Conservation (phyloP, 2,113 vertebrate genomes). For the Pterocles gutturalis region DNA sequence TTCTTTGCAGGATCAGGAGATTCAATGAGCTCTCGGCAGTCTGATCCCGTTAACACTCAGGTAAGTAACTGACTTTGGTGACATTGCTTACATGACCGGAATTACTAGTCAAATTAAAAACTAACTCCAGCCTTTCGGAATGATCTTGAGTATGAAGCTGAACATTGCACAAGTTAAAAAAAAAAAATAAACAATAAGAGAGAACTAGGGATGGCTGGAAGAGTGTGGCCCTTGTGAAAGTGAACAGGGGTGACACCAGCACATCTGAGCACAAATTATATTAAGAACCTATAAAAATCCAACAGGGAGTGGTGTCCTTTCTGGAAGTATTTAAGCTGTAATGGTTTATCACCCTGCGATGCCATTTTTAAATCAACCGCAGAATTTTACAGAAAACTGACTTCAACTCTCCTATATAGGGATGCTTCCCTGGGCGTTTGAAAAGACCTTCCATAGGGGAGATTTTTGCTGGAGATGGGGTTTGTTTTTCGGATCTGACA, state of each 20-base stretch:
- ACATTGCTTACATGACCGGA: not conserved
- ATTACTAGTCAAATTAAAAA: not conserved
- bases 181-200: not conserved
- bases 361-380: not conserved
- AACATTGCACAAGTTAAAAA: not conserved
- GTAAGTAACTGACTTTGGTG: not conserved
- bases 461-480: not conserved
- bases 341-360: not conserved
- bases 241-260: not conserved
- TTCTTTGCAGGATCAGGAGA: not conserved
- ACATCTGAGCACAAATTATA: not conserved
- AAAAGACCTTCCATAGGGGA: not conserved
- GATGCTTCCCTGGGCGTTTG: not conserved
- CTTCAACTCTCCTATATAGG: not conserved
- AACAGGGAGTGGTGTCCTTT: not conserved
- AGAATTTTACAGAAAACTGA: not conserved
- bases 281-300: not conserved
- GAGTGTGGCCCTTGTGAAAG: not conserved
- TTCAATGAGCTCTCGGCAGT: conserved; percentile 13
- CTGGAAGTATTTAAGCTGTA: not conserved
- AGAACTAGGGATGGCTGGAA: not conserved
- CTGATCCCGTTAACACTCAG: not conserved
- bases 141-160: not conserved
- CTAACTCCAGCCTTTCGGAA: not conserved
- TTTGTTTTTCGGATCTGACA: not conserved